Base-by-base conservation (phyloP, 2,113 vertebrate species). In the Rhynchopsitta pachyrhyncha region DNA sequence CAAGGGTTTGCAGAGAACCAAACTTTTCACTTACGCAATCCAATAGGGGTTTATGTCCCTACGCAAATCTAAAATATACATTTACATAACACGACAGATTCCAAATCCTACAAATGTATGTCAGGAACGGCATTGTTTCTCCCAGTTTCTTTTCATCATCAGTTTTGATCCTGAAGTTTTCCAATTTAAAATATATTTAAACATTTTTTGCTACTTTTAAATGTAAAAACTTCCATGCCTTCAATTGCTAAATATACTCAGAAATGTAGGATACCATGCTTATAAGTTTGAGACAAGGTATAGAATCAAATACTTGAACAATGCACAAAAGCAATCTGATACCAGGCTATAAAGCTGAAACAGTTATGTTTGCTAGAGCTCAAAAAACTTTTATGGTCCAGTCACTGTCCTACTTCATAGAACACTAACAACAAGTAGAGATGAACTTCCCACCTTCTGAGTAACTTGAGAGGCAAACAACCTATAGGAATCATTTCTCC, bases 51-150 rank as follows among this genome's bases (percentile, higher is more conserved):
- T 70, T 5, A 27, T 55, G 81, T 75, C 27, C 15, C 31, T 52
- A 27, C 3, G 47, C 16, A 55, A 53, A 23, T 16, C 33, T 60
- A 57, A 87, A 91, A 84, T 31, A 77, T 1, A 5, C 2, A 33
- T 66, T 87, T 79, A n/a, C 1, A 6, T 35, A 80, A 66, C 5
- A 3, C 4, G 57, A 77, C 4, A 31, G 29, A 66, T 22, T 57
- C 7, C 13, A 92, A 53, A 74, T 50, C 53, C 6, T 46, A 53
- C 2, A 52, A 47, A 69, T 11, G 27, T 1, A 46, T 19, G 14
- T 5, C 52, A 66, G 62, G 28, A 52, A 50, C 6, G 3, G 19
- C 23, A 28, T 62, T 0, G 0, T 49, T 73, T 39, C 6, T 60
- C 80, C 14, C 17, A 55, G 22, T 57, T 57, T 88, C 5, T 71